Evolutionary conservation across 2,113 vertebrate genomes (phyloP).

Genomic region (Paramisgurnus dabryanus): DNA sequence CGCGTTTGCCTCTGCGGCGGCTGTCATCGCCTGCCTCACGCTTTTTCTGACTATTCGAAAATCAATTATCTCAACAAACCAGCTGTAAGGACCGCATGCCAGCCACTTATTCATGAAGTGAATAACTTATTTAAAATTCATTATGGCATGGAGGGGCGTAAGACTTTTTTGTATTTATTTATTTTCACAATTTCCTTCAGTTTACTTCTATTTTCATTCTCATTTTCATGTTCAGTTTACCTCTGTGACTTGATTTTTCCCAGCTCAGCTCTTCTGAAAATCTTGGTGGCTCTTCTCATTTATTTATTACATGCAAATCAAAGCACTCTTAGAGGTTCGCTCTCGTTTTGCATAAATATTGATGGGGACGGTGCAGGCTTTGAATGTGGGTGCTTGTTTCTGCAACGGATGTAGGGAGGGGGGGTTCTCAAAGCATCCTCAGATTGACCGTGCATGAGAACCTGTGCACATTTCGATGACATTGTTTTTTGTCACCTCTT

Average conservation of each 20-base stretch:
- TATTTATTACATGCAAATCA: constrained; percentile 81
- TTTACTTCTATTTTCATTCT: constrained; percentile 17
- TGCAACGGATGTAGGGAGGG: constrained; percentile 42
- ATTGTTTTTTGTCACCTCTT: constrained; percentile 70
- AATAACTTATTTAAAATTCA: constrained; percentile 94
- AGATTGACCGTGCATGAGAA: constrained; percentile 71
- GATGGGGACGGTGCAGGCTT: constrained; percentile 41
- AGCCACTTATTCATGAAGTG: constrained; percentile 90
- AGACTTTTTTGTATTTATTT: constrained; percentile 19
- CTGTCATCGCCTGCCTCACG: constrained; percentile 77
- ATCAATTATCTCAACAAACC: constrained; percentile 96
- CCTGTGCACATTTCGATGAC: constrained; percentile 76
- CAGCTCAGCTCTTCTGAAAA: constrained; percentile 68
- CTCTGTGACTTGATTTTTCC: constrained; percentile 79
- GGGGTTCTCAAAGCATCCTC: constrained; percentile 66
- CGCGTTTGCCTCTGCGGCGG: constrained; percentile 65
- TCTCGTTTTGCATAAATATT: constrained; percentile 61
- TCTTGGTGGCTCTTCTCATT: constrained; percentile 64
- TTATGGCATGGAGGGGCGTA: constrained; percentile 74
- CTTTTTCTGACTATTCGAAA: constrained; percentile 92
- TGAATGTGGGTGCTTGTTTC: constrained; percentile 44
- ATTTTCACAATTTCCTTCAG: constrained; percentile 27
- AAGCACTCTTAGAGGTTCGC: constrained; percentile 54
- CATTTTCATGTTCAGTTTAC: constrained; percentile 40
- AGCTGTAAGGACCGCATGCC: constrained; percentile 87